phyloP scores from a whole-genome alignment of 2,888 invertebrate genomes.

The Brenthis hecate region DNA sequence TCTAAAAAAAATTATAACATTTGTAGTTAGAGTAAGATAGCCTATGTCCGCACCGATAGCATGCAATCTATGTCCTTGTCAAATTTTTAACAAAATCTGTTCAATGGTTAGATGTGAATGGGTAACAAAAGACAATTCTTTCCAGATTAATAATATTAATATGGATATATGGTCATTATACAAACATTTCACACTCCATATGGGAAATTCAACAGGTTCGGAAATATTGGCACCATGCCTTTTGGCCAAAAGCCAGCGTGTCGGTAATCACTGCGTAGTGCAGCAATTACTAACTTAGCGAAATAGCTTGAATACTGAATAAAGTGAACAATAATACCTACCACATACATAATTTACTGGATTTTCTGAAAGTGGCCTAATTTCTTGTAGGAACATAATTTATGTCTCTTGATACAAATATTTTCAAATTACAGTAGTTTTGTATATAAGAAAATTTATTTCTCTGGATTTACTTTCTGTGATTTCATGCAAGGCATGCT shows the following conservation, averaged over 20 bases:
- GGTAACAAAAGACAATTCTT: no score
- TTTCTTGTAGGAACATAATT: background rate
- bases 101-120: no score
- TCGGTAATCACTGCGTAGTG: constrained; percentile 50
- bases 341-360: constrained; percentile 2
- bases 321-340: constrained; percentile 10
- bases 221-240: constrained; percentile 64
- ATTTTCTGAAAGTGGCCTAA: background rate
- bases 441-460: no score
- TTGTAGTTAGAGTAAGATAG: no score
- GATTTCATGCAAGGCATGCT: no score
- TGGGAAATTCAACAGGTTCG: constrained; percentile 67
- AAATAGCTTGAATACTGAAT: constrained; percentile 15
- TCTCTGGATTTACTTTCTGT: no score
- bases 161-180: background rate
- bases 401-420: background rate
- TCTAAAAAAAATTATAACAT: no score
- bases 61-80: no score
- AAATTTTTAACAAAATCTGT: no score
- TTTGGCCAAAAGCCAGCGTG: constrained; percentile 65
- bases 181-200: constrained; percentile 38
- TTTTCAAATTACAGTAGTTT: background rate
- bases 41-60: no score
- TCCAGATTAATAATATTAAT: no score
- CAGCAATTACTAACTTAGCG: constrained; percentile 34